Evolutionary conservation across 2,113 vertebrate genomes (phyloP).

Genomic region (Toxotes chatareus): DNA sequence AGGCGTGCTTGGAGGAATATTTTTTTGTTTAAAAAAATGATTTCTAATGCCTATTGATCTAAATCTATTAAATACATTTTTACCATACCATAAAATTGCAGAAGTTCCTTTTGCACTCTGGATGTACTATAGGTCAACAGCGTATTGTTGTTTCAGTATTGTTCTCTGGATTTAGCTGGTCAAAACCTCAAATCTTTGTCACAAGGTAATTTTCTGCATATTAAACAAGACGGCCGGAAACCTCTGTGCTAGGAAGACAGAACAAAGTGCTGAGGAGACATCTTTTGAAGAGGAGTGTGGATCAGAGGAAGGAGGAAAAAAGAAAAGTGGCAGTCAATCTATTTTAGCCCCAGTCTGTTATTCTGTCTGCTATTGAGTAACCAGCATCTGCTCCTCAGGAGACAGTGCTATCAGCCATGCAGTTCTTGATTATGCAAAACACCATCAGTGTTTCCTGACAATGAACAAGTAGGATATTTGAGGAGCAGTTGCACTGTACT

Average conservation of each 20-base stretch:
- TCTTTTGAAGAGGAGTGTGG: constrained; percentile 74
- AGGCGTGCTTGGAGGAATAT: background rate
- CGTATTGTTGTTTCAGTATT: constrained; percentile 2
- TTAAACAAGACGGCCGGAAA: constrained; percentile 81
- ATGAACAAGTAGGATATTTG: constrained; percentile 42
- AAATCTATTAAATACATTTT: background rate
- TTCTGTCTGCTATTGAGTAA: constrained; percentile 82
- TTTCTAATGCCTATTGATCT: background rate
- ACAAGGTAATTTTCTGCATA: constrained; percentile 76
- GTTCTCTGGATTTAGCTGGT: constrained; percentile 43
- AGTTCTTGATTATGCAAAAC: constrained; percentile 77
- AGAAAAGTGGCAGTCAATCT: constrained; percentile 69
- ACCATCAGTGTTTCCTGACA: constrained; percentile 71
- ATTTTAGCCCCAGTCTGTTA: constrained; percentile 81
- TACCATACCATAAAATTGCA: background rate
- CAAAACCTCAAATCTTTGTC: constrained; percentile 67
- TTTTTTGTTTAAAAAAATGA: background rate
- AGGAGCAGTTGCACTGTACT: constrained; percentile 36
- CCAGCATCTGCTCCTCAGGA: constrained; percentile 76
- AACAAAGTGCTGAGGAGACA: constrained; percentile 82
- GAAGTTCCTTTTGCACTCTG: background rate
- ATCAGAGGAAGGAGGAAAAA: constrained; percentile 75
- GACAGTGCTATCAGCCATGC: constrained; percentile 64
- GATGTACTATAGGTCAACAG: background rate
- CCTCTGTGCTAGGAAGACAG: constrained; percentile 67